phyloP scores from a whole-genome alignment of 2,113 vertebrate species.

The Theristicus caerulescens region DNA sequence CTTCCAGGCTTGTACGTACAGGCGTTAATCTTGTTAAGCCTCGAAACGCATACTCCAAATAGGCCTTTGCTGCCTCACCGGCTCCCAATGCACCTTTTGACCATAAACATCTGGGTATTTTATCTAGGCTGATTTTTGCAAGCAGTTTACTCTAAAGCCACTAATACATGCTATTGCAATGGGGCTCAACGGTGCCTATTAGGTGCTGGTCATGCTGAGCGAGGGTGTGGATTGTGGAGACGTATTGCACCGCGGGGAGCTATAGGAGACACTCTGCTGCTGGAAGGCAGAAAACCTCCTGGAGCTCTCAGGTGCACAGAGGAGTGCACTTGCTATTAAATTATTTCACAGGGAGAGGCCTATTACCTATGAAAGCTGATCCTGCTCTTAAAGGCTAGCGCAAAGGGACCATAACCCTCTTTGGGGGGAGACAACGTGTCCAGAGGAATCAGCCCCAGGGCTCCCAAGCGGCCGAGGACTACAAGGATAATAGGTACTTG shows the following conservation, averaged over 20 bases:
- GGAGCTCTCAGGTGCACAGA: constrained; percentile 4
- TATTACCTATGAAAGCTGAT: not conserved
- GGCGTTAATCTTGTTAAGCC: constrained; percentile 26
- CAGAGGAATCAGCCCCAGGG: not conserved
- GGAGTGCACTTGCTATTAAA: not conserved
- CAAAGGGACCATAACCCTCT: not conserved
- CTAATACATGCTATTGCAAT: not conserved
- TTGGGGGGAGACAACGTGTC: not conserved
- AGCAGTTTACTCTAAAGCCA: constrained; percentile 38
- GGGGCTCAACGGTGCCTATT: constrained; percentile 5
- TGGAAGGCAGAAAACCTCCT: constrained; percentile 25
- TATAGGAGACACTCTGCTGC: not conserved
- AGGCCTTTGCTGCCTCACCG: constrained; percentile 27
- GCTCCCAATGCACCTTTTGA: constrained; percentile 52
- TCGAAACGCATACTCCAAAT: not conserved
- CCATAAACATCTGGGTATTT: constrained; percentile 60
- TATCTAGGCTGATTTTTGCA: constrained; percentile 43
- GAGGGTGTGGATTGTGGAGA: not conserved
- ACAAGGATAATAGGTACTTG: not conserved
- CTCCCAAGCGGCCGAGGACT: not conserved
- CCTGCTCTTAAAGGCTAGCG: not conserved
- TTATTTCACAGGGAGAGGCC: constrained; percentile 19
- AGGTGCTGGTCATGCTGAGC: constrained; percentile 13
- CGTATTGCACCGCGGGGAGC: not conserved
- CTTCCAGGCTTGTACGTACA: not conserved